Conservation (phyloP, 2,113 vertebrate species). For the Thunnus thynnus region DNA sequence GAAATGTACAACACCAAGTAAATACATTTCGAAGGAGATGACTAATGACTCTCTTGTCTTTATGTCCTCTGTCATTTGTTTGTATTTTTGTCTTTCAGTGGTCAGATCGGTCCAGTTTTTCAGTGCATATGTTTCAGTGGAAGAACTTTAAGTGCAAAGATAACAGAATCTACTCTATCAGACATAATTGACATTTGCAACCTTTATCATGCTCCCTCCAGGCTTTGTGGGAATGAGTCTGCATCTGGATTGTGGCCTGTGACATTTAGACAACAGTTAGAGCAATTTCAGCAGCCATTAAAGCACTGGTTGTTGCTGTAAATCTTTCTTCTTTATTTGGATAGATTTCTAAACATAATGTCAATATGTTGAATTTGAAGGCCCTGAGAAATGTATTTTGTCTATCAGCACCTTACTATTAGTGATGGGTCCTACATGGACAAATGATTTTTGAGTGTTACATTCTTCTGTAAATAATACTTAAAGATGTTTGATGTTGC, state of each 20-base stretch:
- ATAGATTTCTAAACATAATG: conserved; percentile 35
- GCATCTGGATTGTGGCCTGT: conserved; percentile 76
- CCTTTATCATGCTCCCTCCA: conserved; percentile 74
- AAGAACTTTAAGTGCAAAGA: conserved; percentile 42
- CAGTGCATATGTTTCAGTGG: conserved; percentile 33
- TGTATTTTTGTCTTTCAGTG: background rate
- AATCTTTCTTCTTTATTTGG: conserved; percentile 40
- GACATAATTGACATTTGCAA: conserved; percentile 79
- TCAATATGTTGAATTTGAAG: conserved; percentile 10
- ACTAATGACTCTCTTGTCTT: background rate
- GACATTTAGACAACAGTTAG: conserved; percentile 84
- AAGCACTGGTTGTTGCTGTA: conserved; percentile 60
- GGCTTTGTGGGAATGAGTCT: conserved; percentile 61
- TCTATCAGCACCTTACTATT: too few species aligned
- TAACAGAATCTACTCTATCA: conserved; percentile 73
- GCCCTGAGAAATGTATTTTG: too few species aligned
- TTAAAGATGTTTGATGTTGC: too few species aligned
- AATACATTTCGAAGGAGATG: background rate
- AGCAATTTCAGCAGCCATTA: conserved; percentile 69
- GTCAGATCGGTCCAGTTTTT: conserved; percentile 9
- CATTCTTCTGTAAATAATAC: too few species aligned
- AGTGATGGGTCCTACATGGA: too few species aligned
- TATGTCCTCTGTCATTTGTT: background rate
- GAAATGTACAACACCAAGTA: background rate
- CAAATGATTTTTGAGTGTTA: too few species aligned